Conservation (phyloP, 2,113 vertebrate species). For the Datnioides undecimradiatus region DNA sequence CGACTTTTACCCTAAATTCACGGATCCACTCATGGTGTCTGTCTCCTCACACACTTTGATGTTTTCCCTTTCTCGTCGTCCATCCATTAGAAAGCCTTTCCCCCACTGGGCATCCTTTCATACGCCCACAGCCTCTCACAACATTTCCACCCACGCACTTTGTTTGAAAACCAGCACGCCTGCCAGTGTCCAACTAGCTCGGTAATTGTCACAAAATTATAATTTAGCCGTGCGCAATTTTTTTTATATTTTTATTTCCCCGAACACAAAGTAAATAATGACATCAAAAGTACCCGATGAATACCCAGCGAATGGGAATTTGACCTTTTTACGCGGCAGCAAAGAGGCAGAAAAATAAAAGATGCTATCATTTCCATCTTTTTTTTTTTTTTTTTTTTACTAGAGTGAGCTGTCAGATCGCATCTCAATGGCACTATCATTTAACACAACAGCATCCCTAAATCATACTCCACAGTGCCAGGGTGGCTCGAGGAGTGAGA, state of each 20-base stretch:
- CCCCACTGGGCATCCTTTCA: slow-evolving; percentile 50
- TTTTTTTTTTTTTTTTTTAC: slow-evolving; percentile 7
- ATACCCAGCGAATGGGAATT: not conserved
- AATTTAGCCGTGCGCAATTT: slow-evolving; percentile 13
- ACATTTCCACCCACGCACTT: slow-evolving; percentile 52
- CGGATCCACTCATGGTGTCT: slow-evolving; percentile 11
- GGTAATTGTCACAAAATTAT: slow-evolving; percentile 31
- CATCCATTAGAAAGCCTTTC: slow-evolving; percentile 26
- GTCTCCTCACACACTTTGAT: slow-evolving; percentile 10
- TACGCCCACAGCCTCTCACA: slow-evolving; percentile 46
- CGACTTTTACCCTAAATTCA: not conserved
- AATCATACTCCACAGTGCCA: slow-evolving; percentile 56
- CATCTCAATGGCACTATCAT: slow-evolving; percentile 49
- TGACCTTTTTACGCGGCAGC: not conserved
- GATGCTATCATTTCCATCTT: slow-evolving; percentile 20
- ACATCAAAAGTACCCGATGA: slow-evolving; percentile 1
- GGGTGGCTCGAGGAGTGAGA: slow-evolving; percentile 40
- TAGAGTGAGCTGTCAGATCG: slow-evolving; percentile 58
- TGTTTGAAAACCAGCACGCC: slow-evolving; percentile 49
- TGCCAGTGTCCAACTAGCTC: slow-evolving; percentile 44
- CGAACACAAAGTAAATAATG: not conserved
- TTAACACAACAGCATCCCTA: slow-evolving; percentile 56
- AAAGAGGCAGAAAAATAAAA: slow-evolving; percentile 9
- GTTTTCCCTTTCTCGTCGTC: slow-evolving; percentile 19
- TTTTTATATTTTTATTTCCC: not conserved